phyloP scores from a whole-genome alignment of 2,113 vertebrate genomes.

The Albula goreensis region DNA sequence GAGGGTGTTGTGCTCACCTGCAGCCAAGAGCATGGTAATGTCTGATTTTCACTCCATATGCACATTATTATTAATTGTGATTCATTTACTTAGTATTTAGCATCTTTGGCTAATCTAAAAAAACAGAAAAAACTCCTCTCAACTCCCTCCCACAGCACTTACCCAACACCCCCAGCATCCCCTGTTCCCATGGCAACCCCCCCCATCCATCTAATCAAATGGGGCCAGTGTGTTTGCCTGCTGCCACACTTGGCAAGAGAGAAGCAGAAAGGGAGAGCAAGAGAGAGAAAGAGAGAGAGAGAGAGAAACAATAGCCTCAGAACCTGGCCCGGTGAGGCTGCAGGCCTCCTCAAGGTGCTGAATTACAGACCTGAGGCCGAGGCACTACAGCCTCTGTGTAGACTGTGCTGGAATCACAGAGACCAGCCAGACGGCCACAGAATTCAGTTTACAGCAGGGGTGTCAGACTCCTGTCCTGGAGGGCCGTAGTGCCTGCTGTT shows the following conservation, averaged over 20 bases:
- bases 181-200: constrained; percentile 71
- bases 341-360: no score
- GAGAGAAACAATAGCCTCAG: constrained; percentile 43
- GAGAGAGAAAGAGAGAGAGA: constrained; percentile 63
- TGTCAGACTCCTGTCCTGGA: no score
- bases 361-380: no score
- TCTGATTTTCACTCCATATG: constrained; percentile 69
- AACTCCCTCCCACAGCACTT: constrained; percentile 58
- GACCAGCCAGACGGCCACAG: constrained; percentile 44
- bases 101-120: constrained; percentile 74
- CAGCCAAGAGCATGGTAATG: constrained; percentile 68
- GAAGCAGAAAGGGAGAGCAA: constrained; percentile 68
- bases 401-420: constrained; percentile 36
- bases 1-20: constrained; percentile 58
- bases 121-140: constrained; percentile 49
- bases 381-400: no score
- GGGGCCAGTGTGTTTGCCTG: constrained; percentile 54
- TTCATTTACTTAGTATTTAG: constrained; percentile 72
- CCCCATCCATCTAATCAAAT: constrained; percentile 45
- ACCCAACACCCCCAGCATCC: constrained; percentile 54
- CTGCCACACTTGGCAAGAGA: constrained; percentile 62
- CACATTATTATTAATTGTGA: constrained; percentile 75
- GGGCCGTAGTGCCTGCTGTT: no score
- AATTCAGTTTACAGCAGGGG: no score
- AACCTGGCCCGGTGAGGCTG: constrained; percentile 58